Evolutionary conservation across 2,888 invertebrate species (phyloP).

Genomic region (Tipula lateralis): DNA sequence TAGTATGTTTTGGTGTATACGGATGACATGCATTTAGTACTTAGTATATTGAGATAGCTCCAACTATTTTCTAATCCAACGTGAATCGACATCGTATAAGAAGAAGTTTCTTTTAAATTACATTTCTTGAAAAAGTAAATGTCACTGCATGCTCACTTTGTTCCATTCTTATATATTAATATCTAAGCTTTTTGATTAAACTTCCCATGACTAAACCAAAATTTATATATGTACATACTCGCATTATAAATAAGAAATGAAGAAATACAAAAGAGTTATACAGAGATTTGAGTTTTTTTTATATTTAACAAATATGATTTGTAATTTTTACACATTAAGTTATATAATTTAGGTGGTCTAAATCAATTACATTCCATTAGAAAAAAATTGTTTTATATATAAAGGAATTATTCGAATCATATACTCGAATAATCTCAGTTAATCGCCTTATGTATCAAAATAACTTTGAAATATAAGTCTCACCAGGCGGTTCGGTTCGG

Average conservation of each 20-base stretch:
- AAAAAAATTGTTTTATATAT: background rate
- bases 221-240: background rate
- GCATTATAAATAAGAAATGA: background rate
- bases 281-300: background rate
- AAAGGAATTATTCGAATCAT: background rate
- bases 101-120: background rate
- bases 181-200: constrained; percentile 11
- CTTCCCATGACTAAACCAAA: background rate
- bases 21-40: no score
- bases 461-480: background rate
- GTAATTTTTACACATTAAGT: constrained; percentile 19
- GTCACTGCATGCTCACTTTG: background rate
- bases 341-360: constrained; percentile 11
- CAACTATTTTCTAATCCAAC: background rate
- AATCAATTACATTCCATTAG: constrained; percentile 11
- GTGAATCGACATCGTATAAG: background rate
- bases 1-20: no score
- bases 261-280: background rate
- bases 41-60: no score
- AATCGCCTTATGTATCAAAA: background rate
- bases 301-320: constrained; percentile 5
- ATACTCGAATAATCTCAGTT: background rate
- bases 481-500: constrained; percentile 4
- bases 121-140: background rate
- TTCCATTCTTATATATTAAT: background rate